Base-by-base conservation (phyloP, 2,888 invertebrate species). In the Micoletzkya japonica region DNA sequence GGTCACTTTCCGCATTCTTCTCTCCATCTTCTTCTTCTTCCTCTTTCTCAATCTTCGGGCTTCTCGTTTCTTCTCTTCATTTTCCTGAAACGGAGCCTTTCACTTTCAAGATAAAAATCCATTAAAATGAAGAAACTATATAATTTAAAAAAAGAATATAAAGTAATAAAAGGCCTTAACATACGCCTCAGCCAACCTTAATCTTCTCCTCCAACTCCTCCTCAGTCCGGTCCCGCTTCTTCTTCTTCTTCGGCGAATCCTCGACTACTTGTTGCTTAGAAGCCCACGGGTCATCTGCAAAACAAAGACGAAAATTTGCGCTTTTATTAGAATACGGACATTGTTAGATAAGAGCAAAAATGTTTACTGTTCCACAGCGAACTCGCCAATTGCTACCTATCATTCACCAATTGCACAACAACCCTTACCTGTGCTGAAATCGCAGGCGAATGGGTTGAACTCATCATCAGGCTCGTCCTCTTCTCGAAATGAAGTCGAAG, bases 401-500 rank as follows among this genome's bases (percentile, higher is more conserved):
- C 49, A 14, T 14, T n/a, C 14, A 54, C 7, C 10, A 24, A 59
- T 7, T 34, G n/a, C n/a, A n/a, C n/a, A n/a, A n/a, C n/a, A n/a
- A n/a, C n/a, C 86, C 81, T 49, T 36, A 70, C 87, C 87, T 78
- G 86, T 87, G 56, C 87, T 87, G n/a, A 87, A 87, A 36, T 87
- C 93, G 63, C 90, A 91, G 86, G 91, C 92, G 85, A 93, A 93
- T n/a, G 94, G 95, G 88, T 95, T 95, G 86, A 93, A 93, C 87
- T 93, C 94, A 30, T 68, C 68, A 17, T n/a, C n/a, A n/a, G n/a
- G n/a, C n/a, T n/a, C n/a, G n/a, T n/a, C n/a, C n/a, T n/a, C n/a
- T n/a, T n/a, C n/a, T n/a, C n/a, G n/a, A n/a, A n/a, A n/a, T n/a
- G n/a, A n/a, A n/a, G n/a, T n/a, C n/a, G n/a, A n/a, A n/a, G n/a